Percentiles rank a stretch among this genome's conserved stretches.
phyloP scores from a whole-genome alignment of 2,888 invertebrate species.

The Tetragnatha montana region DNA sequence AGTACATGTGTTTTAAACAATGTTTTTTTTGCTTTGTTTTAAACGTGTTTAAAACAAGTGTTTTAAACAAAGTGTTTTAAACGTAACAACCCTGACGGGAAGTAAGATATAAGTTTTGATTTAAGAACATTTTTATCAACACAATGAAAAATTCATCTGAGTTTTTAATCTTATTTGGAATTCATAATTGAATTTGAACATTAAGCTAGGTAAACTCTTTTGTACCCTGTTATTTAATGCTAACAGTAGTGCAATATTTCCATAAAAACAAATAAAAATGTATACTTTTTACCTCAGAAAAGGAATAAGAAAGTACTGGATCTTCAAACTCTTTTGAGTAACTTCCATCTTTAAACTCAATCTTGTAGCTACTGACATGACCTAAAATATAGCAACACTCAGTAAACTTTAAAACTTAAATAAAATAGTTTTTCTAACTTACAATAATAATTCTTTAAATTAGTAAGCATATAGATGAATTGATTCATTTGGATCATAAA shows the following conservation, averaged over 20 bases:
- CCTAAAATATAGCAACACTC: slow-evolving; percentile 29
- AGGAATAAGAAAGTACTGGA: slow-evolving; percentile 32
- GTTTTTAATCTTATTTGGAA: too few relatives aligned
- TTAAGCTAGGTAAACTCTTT: too few relatives aligned
- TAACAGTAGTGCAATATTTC: not conserved
- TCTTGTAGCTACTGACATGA: slow-evolving; percentile 40
- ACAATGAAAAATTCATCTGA: too few relatives aligned
- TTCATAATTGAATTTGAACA: too few relatives aligned
- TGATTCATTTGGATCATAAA: not conserved
- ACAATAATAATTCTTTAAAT: not conserved
- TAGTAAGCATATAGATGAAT: not conserved
- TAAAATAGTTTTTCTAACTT: not conserved
- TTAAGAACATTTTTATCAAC: too few relatives aligned
- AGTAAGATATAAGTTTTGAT: too few relatives aligned
- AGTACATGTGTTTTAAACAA: too few relatives aligned
- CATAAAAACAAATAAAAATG: not conserved
- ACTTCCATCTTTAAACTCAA: slow-evolving; percentile 42
- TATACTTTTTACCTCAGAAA: slow-evolving; percentile 41
- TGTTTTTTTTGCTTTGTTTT: too few relatives aligned
- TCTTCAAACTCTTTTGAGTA: slow-evolving; percentile 8
- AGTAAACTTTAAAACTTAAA: not conserved
- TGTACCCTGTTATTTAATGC: too few relatives aligned
- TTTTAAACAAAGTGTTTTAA: too few relatives aligned
- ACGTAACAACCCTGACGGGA: too few relatives aligned
- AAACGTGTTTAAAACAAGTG: too few relatives aligned